Evolutionary conservation across 2,888 invertebrate genomes (phyloP).

Genomic region (Nephrotoma flavescens): DNA sequence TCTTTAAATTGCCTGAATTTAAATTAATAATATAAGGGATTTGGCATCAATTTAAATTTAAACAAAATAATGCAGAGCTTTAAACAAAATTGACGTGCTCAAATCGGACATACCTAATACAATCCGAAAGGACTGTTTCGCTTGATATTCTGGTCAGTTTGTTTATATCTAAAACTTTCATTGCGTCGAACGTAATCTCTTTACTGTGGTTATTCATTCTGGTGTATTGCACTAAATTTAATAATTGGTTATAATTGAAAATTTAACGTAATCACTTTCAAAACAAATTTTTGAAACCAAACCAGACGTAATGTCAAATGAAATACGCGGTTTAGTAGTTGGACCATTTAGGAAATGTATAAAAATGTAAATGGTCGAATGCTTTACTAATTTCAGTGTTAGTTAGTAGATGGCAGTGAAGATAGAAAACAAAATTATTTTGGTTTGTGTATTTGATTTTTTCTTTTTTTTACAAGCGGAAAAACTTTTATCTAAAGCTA

Average conservation of each 20-base stretch:
- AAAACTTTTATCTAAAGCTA: no score
- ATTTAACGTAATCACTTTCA: neutral
- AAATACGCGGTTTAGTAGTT: neutral
- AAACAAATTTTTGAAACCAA: neutral
- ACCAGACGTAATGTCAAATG: neutral
- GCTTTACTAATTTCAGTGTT: neutral
- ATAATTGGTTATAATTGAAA: neutral
- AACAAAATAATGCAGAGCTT: neutral
- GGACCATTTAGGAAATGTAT: neutral
- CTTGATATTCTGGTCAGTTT: neutral
- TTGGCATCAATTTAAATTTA: neutral
- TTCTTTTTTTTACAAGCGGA: no score
- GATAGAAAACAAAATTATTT: neutral
- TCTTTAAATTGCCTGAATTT: neutral
- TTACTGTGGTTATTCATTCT: neutral
- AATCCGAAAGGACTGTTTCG: neutral
- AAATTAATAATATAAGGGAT: neutral
- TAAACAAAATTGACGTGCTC: neutral
- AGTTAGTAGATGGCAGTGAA: neutral
- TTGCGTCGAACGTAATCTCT: neutral
- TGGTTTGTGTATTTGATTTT: no score
- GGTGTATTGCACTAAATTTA: neutral
- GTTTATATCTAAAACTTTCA: neutral
- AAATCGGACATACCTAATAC: neutral
- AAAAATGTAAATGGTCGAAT: neutral